A percentile compares a stretch with the other conserved stretches of the same genome.
These are phyloP conservation scores for Schizopygopsis malacanthus DNA, from an alignment of 2,797 vertebrate species.

Conservation along the genomic window DNA sequence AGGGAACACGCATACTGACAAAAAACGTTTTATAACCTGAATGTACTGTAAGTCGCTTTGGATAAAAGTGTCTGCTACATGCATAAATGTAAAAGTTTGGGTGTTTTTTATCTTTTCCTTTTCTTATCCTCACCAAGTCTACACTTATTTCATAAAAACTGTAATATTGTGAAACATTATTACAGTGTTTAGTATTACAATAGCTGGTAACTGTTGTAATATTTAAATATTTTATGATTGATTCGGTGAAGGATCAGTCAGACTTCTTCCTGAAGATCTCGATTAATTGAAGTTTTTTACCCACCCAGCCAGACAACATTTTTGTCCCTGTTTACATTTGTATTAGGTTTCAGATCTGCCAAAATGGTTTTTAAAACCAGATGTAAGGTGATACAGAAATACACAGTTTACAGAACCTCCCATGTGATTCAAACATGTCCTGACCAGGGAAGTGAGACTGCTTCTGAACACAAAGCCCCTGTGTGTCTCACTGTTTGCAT, in stretches of 20 bases:
- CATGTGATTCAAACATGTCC: slow-evolving; percentile 9
- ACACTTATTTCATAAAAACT: background rate
- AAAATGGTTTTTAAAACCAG: slow-evolving; percentile 6
- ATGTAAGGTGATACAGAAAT: background rate
- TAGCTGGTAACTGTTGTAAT: background rate
- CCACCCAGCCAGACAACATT: background rate
- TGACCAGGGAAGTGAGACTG: background rate
- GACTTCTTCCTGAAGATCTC: background rate
- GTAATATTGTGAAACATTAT: background rate
- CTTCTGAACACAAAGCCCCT: slow-evolving; percentile 49
- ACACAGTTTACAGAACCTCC: background rate
- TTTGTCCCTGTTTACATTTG: background rate
- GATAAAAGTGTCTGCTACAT: no score
- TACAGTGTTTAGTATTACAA: background rate
- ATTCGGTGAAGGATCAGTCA: background rate
- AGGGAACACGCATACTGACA: no score
- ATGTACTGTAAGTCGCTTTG: no score
- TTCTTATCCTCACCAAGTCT: background rate
- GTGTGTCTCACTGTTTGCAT: slow-evolving; percentile 47
- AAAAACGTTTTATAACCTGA: no score
- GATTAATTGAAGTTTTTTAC: background rate
- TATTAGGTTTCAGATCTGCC: background rate
- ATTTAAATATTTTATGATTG: background rate
- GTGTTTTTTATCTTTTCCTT: background rate
- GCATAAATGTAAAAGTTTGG: background rate